Evolutionary conservation across 2,797 vertebrate genomes (phyloP), one percentile per base, ranked within the genome.

Genomic region (Pangasius mekongensis): DNA sequence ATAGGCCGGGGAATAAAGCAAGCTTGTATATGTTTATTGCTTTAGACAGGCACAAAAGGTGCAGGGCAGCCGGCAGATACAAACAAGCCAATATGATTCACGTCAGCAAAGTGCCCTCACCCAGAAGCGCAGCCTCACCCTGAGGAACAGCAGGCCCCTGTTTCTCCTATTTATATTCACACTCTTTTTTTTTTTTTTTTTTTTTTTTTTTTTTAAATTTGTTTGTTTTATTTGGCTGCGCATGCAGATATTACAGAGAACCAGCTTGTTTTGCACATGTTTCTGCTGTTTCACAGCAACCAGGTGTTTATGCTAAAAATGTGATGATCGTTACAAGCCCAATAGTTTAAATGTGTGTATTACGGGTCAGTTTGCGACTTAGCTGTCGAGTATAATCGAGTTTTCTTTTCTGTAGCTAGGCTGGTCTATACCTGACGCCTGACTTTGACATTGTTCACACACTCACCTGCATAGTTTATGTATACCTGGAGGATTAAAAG

Each of bases 21-120:
- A 90, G 93, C 92, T 92, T 95, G 93, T 94, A 92, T 92, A 90
- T 94, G 93, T 94, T 92, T 93, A 95, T 96, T 94, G 94, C 94
- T 95, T 91, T 92, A 91, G 95, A 95, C 94, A 94, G 94, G 89
- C 92, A 93, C 93, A 93, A 92, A 86, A 93, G 94, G 89, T 86
- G 85, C 77, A 80, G 69, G 54, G 64, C 93, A 86, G 92, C 82
- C 87, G 83, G 91, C 91, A 93, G 92, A 92, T 91, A 94, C 93
- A 95, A 95, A 96, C 91, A 93, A 93, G 92, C 89, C 91, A 93
- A 95, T 94, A 94, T 93, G 92, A 94, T 91, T 90, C 91, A 92
- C 92, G 92, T 94, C 89, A 88, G 90, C 87, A 89, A 87, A 90
- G 82, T 62, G 52, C 71, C 49, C 66, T 56, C 66, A 85, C 64